These are phyloP conservation scores for Aphaenogaster ashmeadi DNA, from an alignment of 1,140 invertebrate species.

Conservation along the genomic window DNA sequence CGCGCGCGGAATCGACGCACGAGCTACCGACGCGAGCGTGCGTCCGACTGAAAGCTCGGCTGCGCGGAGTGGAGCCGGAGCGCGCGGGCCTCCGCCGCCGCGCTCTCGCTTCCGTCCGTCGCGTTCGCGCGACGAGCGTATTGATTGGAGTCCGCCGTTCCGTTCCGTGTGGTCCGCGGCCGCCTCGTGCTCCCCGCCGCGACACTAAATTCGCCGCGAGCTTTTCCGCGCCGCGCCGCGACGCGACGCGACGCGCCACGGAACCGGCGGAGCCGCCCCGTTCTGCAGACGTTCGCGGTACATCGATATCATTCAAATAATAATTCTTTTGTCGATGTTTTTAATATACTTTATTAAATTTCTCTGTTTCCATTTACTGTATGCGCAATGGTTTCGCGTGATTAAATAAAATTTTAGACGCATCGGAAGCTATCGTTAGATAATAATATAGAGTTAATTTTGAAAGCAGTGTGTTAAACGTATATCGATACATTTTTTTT, in stretches of 20 bases:
- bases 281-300: background rate
- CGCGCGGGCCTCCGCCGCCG: constrained; percentile 61
- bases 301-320: background rate
- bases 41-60: constrained; percentile 77
- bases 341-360: background rate
- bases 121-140: constrained; percentile 80
- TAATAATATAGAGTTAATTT: background rate
- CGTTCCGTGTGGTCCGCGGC: constrained; percentile 16
- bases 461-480: background rate
- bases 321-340: background rate
- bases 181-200: constrained; percentile 26
- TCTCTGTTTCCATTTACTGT: background rate
- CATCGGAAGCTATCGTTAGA: background rate
- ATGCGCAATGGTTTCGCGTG: background rate
- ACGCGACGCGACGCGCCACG: background rate
- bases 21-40: constrained; percentile 75
- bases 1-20: constrained; percentile 23
- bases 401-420: background rate
- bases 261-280: constrained; percentile 14
- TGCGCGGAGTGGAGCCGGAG: constrained; percentile 4
- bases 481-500: background rate
- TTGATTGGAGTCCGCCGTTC: constrained; percentile 78
- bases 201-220: constrained; percentile 46
- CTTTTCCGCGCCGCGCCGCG: constrained; percentile 41
- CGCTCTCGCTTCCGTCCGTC: constrained; percentile 40